phyloP scores from a whole-genome alignment of 2,113 vertebrate species.

The Azemiops feae region DNA sequence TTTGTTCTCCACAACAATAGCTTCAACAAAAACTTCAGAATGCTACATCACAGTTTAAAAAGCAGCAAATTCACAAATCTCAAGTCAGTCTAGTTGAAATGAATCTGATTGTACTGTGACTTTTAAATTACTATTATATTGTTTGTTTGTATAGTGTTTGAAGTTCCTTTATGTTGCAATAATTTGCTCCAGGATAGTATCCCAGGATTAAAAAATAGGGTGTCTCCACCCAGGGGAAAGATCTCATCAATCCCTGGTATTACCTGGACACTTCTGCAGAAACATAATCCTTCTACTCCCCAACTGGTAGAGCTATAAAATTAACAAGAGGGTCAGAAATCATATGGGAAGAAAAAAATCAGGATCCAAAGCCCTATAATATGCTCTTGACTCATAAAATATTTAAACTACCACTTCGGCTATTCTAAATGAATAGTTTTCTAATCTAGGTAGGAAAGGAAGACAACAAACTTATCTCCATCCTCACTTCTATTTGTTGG shows the following conservation, averaged over 20 bases:
- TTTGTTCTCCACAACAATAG: background rate
- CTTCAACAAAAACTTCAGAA: background rate
- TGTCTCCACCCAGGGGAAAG: background rate
- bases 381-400: background rate
- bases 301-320: background rate
- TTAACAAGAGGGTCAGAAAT: background rate
- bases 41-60: background rate
- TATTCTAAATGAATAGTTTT: background rate
- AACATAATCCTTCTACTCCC: background rate
- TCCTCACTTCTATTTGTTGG: background rate
- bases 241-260: background rate
- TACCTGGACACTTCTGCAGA: background rate
- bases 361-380: background rate
- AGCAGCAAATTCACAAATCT: background rate
- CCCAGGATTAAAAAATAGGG: background rate
- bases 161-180: background rate
- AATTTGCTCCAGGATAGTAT: background rate
- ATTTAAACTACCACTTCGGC: background rate
- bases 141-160: background rate
- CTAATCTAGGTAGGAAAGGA: background rate
- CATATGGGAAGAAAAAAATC: background rate
- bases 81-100: background rate
- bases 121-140: no score
- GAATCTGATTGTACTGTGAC: no score
- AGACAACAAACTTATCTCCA: background rate